Evolutionary conservation across 2,888 invertebrate species (phyloP), one percentile per base, ranked within the genome.

Genomic region (Pseudeuparius sepicola): DNA sequence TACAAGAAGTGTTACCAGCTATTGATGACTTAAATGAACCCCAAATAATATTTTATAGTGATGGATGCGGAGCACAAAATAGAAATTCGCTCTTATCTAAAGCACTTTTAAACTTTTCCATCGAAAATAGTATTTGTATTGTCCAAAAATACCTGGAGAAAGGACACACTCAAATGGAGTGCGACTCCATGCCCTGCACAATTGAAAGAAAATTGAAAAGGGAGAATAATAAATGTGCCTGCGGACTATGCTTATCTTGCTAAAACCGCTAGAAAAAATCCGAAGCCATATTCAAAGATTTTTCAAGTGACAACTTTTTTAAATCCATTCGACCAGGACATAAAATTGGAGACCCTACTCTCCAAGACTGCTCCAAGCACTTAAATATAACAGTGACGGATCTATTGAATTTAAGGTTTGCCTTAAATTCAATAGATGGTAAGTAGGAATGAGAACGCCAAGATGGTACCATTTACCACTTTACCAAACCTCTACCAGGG

Each of bases 121-220:
- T 33, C 9, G 18, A 32, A 18, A 15, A 42, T 11, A 31, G 40
- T 24, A 14, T 42, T 29, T 40, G 33, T 13, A 41, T 43, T 15
- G 24, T 28, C 9, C 40, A 40, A 32, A 43, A 40, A 32, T 43
- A 38, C 31, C 16, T 38, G 24, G 35, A 40, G 17, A 38, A 34
- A 20, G 36, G 36, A 13, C 38, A 40, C 20, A 43, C 40, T 14
- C 40, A 40, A 34, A 43, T 43, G 42, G 40, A 40, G 31, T 31
- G 29, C 5, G 38, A 40, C 25, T 37, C 32, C 14, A 36, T 40
- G 37, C 37, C 39, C 24, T 37, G 36, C 9, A 30, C 27, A 4
- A 39, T 39, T 23, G 39, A 42, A 30, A 36, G 25, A n/a, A 24
- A 36, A 24, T 18, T 39, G n/a, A 29, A 24, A n/a, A 34, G 35